Conservation (phyloP, 1,140 invertebrate species). For the Rhopalosiphum padi region DNA sequence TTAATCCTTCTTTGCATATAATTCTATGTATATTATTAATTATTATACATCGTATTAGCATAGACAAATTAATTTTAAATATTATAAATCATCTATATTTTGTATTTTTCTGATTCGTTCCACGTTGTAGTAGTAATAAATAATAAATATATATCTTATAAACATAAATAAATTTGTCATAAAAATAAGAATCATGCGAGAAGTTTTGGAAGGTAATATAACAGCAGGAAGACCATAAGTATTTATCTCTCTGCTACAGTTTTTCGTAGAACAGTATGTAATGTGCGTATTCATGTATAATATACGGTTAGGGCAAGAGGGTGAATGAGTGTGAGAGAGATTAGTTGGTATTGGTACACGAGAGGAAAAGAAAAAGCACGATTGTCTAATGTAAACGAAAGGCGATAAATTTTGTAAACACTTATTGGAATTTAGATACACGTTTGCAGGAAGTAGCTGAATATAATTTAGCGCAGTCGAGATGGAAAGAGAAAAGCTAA, state of each 20-base stretch:
- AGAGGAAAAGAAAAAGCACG: background rate
- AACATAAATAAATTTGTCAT: background rate
- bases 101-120: background rate
- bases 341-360: background rate
- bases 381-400: slow-evolving; percentile 5
- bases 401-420: slow-evolving; percentile 32
- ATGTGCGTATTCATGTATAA: background rate
- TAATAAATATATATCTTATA: background rate
- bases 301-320: background rate
- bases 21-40: no score
- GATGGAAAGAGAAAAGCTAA: background rate
- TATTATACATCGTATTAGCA: no score
- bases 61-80: background rate
- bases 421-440: slow-evolving; percentile 35
- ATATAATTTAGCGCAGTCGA: background rate
- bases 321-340: background rate
- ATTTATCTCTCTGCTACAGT: background rate
- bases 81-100: background rate
- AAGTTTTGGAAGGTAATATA: background rate
- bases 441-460: no score
- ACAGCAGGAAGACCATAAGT: background rate
- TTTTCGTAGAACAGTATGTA: background rate
- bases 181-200: background rate
- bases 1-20: no score
- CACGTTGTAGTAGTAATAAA: background rate